phyloP scores from a whole-genome alignment of 2,797 vertebrate genomes.

The Crax fasciolata region DNA sequence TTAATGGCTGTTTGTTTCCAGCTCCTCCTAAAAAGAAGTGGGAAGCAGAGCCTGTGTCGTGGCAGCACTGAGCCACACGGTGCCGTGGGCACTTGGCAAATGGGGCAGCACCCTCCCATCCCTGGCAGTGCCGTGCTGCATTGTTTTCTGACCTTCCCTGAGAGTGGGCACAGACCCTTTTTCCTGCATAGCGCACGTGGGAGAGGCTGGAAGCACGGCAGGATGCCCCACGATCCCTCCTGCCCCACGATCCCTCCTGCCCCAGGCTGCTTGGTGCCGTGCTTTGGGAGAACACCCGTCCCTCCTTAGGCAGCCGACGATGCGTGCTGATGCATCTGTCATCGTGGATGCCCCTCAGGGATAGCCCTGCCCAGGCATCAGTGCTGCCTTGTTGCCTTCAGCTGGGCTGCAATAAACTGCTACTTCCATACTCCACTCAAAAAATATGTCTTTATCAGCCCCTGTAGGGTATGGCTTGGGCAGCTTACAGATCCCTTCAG shows the following conservation, averaged over 20 bases:
- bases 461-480: not conserved
- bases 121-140: not conserved
- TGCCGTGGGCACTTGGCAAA: fast-evolving
- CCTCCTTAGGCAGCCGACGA: fast-evolving
- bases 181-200: not conserved
- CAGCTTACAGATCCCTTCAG: not conserved
- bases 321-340: not conserved
- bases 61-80: fast-evolving
- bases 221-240: not conserved
- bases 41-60: not conserved
- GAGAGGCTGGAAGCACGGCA: not conserved
- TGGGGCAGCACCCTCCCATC: fast-evolving
- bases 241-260: not conserved
- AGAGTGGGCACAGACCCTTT: fast-evolving
- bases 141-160: not conserved
- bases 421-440: fast-evolving
- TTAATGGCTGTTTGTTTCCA: not conserved
- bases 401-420: not conserved
- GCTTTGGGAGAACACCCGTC: not conserved
- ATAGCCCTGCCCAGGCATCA: fast-evolving
- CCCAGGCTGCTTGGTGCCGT: not conserved
- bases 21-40: not conserved
- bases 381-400: not conserved
- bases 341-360: not conserved
- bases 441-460: not conserved